These are phyloP conservation scores for Apis cerana DNA, from an alignment of 1,140 invertebrate genomes.

Conservation along the genomic window DNA sequence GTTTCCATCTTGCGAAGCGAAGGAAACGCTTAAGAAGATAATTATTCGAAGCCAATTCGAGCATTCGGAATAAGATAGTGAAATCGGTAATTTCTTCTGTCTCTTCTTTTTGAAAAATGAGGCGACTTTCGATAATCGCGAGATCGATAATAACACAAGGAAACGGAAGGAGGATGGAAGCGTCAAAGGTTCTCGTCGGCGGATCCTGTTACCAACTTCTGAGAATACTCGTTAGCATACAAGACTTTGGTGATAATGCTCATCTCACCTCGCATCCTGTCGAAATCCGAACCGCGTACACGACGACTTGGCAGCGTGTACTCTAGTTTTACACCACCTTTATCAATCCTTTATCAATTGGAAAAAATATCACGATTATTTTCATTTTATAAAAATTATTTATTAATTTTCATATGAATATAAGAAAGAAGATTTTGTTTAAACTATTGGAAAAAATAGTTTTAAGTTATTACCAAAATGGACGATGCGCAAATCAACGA, in stretches of 20 bases:
- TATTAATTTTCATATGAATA: no score
- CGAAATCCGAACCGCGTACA: constrained; percentile 34
- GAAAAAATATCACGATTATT: no score
- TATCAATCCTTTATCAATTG: neutral
- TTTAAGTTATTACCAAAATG: no score
- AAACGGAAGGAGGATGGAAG: neutral
- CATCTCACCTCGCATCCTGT: neutral
- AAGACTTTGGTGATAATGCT: constrained; percentile 15
- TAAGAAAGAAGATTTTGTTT: no score
- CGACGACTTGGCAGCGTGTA: neutral
- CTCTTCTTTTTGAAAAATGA: neutral
- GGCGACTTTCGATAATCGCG: neutral
- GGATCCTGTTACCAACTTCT: constrained; percentile 42
- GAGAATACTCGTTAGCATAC: constrained; percentile 37
- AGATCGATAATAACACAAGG: neutral
- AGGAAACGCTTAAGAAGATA: constrained; percentile 20
- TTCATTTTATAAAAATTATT: no score
- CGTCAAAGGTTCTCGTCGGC: neutral
- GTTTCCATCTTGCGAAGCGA: neutral
- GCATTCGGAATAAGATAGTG: neutral
- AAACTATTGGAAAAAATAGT: no score
- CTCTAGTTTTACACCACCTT: neutral
- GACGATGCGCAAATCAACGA: neutral
- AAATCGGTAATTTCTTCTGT: neutral
- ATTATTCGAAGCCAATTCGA: constrained; percentile 30